A percentile compares a stretch with the other conserved stretches of the same genome.
Evolutionary conservation across 2,113 vertebrate species (phyloP).

Genomic region (Alaudala cheleensis): DNA sequence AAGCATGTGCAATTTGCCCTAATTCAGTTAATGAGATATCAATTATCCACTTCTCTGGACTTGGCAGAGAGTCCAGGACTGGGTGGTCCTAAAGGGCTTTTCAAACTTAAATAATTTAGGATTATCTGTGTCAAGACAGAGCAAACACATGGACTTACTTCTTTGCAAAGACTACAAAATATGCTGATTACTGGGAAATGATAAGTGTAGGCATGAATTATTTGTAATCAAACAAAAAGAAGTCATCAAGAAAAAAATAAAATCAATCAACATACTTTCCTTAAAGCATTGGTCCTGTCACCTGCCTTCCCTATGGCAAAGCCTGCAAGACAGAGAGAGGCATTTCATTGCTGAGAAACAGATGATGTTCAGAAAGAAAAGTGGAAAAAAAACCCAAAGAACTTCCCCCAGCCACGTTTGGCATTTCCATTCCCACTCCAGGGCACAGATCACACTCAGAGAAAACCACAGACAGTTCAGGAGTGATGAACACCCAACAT

Average conservation of each 20-base stretch:
- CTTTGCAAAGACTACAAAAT: not conserved
- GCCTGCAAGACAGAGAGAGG: slow-evolving; percentile 72
- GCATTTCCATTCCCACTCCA: not conserved
- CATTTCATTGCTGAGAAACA: not conserved
- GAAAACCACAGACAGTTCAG: not conserved
- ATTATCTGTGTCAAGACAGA: not conserved
- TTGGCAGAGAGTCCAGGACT: too few relatives aligned
- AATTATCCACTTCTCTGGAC: too few relatives aligned
- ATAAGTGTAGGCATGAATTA: not conserved
- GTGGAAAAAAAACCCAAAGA: not conserved
- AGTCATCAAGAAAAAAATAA: not conserved
- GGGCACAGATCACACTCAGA: not conserved
- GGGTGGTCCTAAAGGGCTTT: not conserved
- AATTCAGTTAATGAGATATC: not conserved
- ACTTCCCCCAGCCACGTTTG: not conserved
- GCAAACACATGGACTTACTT: not conserved
- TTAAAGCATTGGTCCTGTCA: slow-evolving; percentile 84
- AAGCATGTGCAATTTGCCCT: not conserved
- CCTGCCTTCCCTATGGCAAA: slow-evolving; percentile 91
- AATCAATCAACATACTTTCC: slow-evolving; percentile 80
- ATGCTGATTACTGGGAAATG: not conserved
- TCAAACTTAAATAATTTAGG: not conserved
- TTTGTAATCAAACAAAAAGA: not conserved
- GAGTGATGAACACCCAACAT: not conserved
- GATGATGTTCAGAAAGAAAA: not conserved